These are phyloP conservation scores for Rhimphoctona megacephalus DNA, from an alignment of 2,888 invertebrate species.

Conservation along the genomic window DNA sequence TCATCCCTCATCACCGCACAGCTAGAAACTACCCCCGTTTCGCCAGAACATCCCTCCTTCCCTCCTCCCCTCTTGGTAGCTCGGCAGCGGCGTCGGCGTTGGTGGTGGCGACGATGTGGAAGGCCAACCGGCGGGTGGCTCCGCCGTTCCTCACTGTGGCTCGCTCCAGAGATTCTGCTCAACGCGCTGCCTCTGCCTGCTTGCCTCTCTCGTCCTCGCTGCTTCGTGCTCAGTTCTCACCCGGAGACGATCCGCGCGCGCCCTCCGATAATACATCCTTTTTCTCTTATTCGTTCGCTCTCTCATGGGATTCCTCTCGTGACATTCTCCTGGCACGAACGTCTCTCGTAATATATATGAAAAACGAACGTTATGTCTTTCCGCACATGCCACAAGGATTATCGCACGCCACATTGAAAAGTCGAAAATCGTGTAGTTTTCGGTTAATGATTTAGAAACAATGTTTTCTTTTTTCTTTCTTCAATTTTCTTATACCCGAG, in stretches of 20 bases:
- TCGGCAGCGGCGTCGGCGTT: constrained; percentile 57
- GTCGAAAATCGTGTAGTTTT: background rate
- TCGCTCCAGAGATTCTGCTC: constrained; percentile 67
- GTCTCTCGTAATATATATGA: constrained; percentile 16
- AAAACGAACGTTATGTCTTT: constrained; percentile 1
- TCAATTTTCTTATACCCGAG: background rate
- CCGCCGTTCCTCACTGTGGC: constrained; percentile 66
- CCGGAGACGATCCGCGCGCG: constrained; percentile 78
- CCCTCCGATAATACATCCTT: constrained; percentile 65
- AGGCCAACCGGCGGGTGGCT: constrained; percentile 69
- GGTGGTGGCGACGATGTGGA: constrained; percentile 61
- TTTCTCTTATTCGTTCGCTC: constrained; percentile 51
- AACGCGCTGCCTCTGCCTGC: constrained; percentile 53
- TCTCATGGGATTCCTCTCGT: constrained; percentile 35
- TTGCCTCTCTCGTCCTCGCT: constrained; percentile 60
- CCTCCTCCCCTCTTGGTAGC: constrained; percentile 31
- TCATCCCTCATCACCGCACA: constrained; percentile 40
- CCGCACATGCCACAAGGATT: constrained; percentile 46
- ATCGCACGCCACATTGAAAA: constrained; percentile 19
- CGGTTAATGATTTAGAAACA: background rate
- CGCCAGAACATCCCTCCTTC: constrained; percentile 61
- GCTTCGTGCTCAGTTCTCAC: constrained; percentile 80
- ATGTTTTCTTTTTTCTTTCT: background rate
- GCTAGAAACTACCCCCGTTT: constrained; percentile 65
- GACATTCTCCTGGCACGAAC: constrained; percentile 11